Evolutionary conservation across 2,113 vertebrate species (phyloP).

Genomic region (Oriolus oriolus): DNA sequence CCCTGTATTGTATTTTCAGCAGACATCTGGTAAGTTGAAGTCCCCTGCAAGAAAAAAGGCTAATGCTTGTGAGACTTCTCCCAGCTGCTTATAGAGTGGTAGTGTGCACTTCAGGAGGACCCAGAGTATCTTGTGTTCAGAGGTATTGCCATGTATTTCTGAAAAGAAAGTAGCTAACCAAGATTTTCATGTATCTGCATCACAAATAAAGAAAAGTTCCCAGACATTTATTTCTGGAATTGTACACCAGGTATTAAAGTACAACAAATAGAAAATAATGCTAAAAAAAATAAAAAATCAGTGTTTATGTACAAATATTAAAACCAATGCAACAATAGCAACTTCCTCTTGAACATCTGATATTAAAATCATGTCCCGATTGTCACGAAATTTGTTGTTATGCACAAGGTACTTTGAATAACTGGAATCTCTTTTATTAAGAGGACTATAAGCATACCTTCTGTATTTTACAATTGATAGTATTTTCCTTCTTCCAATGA

Average conservation of each 20-base stretch:
- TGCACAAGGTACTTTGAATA: conserved; percentile 62
- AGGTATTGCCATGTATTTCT: neutral
- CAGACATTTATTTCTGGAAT: conserved; percentile 99
- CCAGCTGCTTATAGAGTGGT: neutral
- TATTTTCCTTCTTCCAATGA: conserved; percentile 65
- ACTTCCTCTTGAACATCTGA: conserved; percentile 88
- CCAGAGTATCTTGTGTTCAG: neutral
- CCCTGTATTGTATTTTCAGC: neutral
- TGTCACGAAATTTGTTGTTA: conserved; percentile 83
- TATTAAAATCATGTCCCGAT: conserved; percentile 86
- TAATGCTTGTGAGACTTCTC: neutral
- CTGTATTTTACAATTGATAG: conserved; percentile 62
- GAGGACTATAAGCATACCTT: conserved; percentile 59
- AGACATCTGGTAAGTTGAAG: neutral
- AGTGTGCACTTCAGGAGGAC: neutral
- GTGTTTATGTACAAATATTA: conserved; percentile 99
- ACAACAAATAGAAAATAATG: conserved; percentile 99
- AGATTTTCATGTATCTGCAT: neutral
- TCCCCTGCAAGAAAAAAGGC: neutral
- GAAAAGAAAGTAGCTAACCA: neutral
- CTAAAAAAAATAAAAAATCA: conserved; percentile 85
- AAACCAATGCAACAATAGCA: conserved; percentile 89
- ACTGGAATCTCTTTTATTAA: conserved; percentile 58
- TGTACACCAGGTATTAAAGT: conserved; percentile 99
- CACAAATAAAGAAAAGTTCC: conserved; percentile 71